phyloP scores from a whole-genome alignment of 2,113 vertebrate genomes.

The Notothenia rossii region DNA sequence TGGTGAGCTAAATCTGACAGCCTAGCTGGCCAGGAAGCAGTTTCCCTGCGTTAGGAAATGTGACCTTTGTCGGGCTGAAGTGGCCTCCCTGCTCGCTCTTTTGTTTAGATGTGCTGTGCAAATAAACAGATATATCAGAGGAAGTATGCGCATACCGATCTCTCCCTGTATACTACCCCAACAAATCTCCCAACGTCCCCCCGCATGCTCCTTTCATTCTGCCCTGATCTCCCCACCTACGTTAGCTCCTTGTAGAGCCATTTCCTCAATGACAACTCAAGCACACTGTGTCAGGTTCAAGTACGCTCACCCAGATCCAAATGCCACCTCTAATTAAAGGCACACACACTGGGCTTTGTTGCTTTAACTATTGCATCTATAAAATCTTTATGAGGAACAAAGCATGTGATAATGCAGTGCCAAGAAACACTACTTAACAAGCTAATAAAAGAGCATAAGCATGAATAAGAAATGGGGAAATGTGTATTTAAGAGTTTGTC shows the following conservation, averaged over 20 bases:
- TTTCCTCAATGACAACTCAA: slow-evolving; percentile 46
- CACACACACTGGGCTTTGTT: slow-evolving; percentile 29
- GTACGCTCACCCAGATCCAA: slow-evolving; percentile 21
- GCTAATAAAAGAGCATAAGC: slow-evolving; percentile 33
- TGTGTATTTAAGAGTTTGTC: slow-evolving; percentile 11
- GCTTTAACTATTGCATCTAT: slow-evolving; percentile 36
- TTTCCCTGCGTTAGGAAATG: slow-evolving; percentile 86
- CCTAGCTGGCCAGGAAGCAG: slow-evolving; percentile 72
- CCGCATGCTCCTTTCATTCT: slow-evolving; percentile 34
- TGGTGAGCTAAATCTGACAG: slow-evolving; percentile 33
- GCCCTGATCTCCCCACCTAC: slow-evolving; percentile 18
- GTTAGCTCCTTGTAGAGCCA: not conserved
- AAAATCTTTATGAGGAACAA: slow-evolving; percentile 56
- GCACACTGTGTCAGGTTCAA: slow-evolving; percentile 28
- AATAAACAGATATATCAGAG: slow-evolving; percentile 82
- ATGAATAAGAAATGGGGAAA: slow-evolving; percentile 42
- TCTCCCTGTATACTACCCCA: slow-evolving; percentile 37
- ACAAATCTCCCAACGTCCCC: slow-evolving; percentile 55
- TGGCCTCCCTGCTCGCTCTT: slow-evolving; percentile 81
- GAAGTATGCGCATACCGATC: slow-evolving; percentile 71
- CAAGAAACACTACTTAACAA: slow-evolving; percentile 39
- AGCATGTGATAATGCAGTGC: slow-evolving; percentile 29
- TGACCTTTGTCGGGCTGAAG: slow-evolving; percentile 82
- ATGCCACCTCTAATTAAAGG: slow-evolving; percentile 43
- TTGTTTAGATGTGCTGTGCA: slow-evolving; percentile 83